These are phyloP conservation scores for Brachionus plicatilis DNA, from an alignment of 1,140 invertebrate species.

Conservation along the genomic window DNA sequence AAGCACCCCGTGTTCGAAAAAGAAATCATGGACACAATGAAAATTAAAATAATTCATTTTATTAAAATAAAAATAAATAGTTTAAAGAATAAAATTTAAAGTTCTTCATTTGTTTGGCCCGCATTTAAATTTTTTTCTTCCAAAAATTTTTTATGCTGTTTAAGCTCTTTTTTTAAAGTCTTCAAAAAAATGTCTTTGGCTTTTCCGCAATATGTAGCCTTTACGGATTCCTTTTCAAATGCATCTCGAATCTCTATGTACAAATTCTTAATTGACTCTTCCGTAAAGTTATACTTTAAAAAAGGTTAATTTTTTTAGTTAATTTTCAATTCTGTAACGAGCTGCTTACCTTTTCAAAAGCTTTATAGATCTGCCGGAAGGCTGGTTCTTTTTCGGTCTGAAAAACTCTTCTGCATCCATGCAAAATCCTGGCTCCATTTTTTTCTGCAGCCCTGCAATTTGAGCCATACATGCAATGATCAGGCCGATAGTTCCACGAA, in stretches of 20 bases:
- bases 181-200: conserved; percentile 30
- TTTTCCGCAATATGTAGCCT: conserved; percentile 3
- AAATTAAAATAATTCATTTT: neutral
- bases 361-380: conserved; percentile 69
- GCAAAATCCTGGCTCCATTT: conserved; percentile 73
- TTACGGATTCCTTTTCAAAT: neutral
- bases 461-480: conserved; percentile 86
- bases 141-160: neutral
- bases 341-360: conserved; percentile 62
- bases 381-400: conserved; percentile 77
- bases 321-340: conserved; percentile 43
- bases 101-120: neutral
- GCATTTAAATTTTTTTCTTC: neutral
- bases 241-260: neutral
- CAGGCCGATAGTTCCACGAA: conserved; percentile 81
- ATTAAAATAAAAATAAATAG: neutral
- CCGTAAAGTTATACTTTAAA: neutral
- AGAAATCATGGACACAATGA: neutral
- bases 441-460: conserved; percentile 71
- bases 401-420: conserved; percentile 79
- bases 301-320: neutral
- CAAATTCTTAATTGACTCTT: neutral
- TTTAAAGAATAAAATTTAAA: neutral
- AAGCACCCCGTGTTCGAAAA: conserved; percentile 29
- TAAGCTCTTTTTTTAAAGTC: neutral